Conservation (phyloP, 2,888 invertebrate species). For the Metellina segmentata region DNA sequence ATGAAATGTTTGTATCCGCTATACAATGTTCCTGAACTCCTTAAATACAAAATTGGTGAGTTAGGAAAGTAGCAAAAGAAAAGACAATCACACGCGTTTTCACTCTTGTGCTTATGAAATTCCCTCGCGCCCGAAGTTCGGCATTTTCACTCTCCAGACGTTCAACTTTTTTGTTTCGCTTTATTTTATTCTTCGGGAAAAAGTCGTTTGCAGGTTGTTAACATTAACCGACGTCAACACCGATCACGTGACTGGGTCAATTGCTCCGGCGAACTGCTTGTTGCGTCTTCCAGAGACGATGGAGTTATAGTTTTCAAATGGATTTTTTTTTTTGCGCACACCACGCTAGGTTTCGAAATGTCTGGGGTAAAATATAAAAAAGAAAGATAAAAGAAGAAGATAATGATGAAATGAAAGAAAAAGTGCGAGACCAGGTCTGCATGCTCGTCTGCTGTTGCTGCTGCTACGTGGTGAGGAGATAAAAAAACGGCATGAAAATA, state of each 20-base stretch:
- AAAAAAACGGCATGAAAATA: neutral
- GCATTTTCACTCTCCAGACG: neutral
- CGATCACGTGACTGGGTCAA: conserved; percentile 47
- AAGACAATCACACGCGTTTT: conserved; percentile 28
- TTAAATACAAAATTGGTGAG: too few relatives aligned
- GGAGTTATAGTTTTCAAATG: neutral
- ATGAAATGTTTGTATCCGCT: too few relatives aligned
- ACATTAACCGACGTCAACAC: conserved; percentile 55
- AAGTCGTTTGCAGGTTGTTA: conserved; percentile 66
- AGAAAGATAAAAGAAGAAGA: neutral
- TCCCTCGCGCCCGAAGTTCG: too few relatives aligned
- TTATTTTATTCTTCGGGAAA: conserved; percentile 48
- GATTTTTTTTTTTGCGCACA: neutral
- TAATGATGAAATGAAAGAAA: neutral
- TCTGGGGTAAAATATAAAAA: neutral
- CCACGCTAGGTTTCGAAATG: neutral
- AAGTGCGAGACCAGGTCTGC: neutral
- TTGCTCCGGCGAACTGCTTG: neutral
- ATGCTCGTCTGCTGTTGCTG: neutral
- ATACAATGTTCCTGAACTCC: too few relatives aligned
- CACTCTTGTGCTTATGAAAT: neutral
- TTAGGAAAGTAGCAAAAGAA: neutral
- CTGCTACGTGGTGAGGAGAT: neutral
- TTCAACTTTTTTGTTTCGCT: neutral
- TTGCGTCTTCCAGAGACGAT: neutral